Evolutionary conservation across 2,113 vertebrate genomes (phyloP), one percentile per base, ranked within the genome.

Genomic region (Cebidichthys violaceus): DNA sequence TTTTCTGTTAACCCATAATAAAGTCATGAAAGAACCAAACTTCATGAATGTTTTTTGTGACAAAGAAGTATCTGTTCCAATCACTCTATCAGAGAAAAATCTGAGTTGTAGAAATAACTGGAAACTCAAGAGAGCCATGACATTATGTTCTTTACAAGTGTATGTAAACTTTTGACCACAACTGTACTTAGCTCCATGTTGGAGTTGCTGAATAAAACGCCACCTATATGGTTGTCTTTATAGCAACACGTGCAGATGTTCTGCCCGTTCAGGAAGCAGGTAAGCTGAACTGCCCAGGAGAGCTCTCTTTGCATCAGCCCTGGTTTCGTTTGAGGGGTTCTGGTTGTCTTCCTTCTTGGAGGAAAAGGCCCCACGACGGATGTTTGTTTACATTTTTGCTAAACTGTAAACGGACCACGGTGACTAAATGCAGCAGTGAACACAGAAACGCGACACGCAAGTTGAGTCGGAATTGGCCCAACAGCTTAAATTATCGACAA

Each of bases 401-500:
- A 1, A 29, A 5, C 11, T 17, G 6, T 31, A 7, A 9, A 29
- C n/a, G 29, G 54, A 24, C 13, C 15, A 18, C 33, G 9, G n/a
- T 1, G 20, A 13, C 27, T 29, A 0, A 3, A 8, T 11, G 13
- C 18, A 37, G 29, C 27, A 1, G 10, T 5, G 4, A 11, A 11
- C 47, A 22, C 35, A 59, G 4, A 59, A 2, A 18, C 13, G 1
- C 9, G 1, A 68, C 9, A 37, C 15, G 13, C 5, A 67, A 2
- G 31, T 69, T 24, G 20, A 4, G 9, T 15, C 0, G 35, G 4
- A n/a, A 35, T 50, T 1, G 33, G 14, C 33, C 59, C 33, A 4
- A 0, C 17, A 14, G 31, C n/a, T 27, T 18, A 1, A 9, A 17
- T n/a, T 20, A 22, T 0, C 18, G 1, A 9, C 18, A 9, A 4